phyloP scores from a whole-genome alignment of 1,140 invertebrate species.

The Holcopasites calliopsidis region DNA sequence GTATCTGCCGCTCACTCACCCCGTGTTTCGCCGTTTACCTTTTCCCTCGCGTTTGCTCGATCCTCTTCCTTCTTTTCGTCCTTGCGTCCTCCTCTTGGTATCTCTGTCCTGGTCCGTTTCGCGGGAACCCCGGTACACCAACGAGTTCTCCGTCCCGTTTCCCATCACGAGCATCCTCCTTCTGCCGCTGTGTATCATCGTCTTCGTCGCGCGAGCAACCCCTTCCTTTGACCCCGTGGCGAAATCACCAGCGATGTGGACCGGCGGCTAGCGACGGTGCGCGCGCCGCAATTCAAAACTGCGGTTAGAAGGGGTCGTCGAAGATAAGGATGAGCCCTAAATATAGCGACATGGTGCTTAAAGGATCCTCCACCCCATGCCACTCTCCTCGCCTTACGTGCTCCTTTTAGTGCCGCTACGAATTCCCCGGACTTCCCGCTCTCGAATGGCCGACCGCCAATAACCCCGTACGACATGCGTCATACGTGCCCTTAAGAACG shows the following conservation, averaged over 20 bases:
- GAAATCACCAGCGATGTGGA: conserved; percentile 54
- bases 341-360: conserved; percentile 59
- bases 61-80: background rate
- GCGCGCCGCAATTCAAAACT: conserved; percentile 72
- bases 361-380: conserved; percentile 41
- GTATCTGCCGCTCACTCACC: conserved; percentile 29
- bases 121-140: background rate
- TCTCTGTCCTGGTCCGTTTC: background rate
- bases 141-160: background rate
- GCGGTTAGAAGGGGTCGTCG: conserved; percentile 67
- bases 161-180: background rate
- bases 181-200: background rate
- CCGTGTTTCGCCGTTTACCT: conserved; percentile 11
- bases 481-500: background rate
- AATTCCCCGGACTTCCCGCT: conserved; percentile 29
- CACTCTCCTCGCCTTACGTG: conserved; percentile 34
- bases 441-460: conserved; percentile 21
- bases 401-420: conserved; percentile 39
- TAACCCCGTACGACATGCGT: conserved; percentile 18
- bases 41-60: background rate
- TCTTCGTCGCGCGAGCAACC: conserved; percentile 45
- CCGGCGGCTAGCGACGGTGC: conserved; percentile 57
- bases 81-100: background rate
- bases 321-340: conserved; percentile 69
- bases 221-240: conserved; percentile 34